Evolutionary conservation across 2,113 vertebrate species (phyloP), one percentile per base, ranked within the genome.

Genomic region (Scomber colias): DNA sequence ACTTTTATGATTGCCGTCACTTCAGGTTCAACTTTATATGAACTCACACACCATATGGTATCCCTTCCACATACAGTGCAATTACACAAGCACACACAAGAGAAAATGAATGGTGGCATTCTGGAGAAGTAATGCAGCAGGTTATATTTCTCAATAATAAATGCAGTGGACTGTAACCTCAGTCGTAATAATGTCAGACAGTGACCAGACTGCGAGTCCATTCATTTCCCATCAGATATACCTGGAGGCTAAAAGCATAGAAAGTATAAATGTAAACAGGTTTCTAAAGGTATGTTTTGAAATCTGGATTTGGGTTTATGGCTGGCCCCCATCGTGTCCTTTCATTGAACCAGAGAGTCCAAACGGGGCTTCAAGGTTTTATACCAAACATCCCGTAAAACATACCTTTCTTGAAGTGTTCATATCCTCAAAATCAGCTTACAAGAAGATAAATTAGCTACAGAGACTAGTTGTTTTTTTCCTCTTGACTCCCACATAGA

Each of bases 301-400:
- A 71, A 51, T 76, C 80, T 79, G 79, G 75, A 69, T 84, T 73
- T 56, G 45, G 54, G 76, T 71, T 82, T 45, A 64, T 79, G 75
- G 67, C 71, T 69, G 51, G 3, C 51, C 55, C 51, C 62, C 62
- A 17, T 81, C 57, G 84, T 78, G 50, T 75, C 75, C 54, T 55
- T 54, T 78, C 63, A 21, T 49, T 64, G 49, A 78, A 55, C 35
- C 65, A 63, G 74, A 78, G 78, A 78, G 78, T 84, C 74, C 74
- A 73, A 60, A 54, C 53, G 11, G 44, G 68, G 68, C 68, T 76
- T 83, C 79, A 1, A 13, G 45, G 79, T 79, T 82, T 76, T 64
- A 49, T 27, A 44, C 27, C 55, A 77, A 59, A 53, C 57, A 49
- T 73, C 80, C 49, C 17, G 50, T 50, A 35, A 66, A 68, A 71